Percentiles rank a stretch among this genome's conserved stretches.
These are phyloP conservation scores for Cheilosia variabilis DNA, from an alignment of 2,888 invertebrate species.

Conservation along the genomic window DNA sequence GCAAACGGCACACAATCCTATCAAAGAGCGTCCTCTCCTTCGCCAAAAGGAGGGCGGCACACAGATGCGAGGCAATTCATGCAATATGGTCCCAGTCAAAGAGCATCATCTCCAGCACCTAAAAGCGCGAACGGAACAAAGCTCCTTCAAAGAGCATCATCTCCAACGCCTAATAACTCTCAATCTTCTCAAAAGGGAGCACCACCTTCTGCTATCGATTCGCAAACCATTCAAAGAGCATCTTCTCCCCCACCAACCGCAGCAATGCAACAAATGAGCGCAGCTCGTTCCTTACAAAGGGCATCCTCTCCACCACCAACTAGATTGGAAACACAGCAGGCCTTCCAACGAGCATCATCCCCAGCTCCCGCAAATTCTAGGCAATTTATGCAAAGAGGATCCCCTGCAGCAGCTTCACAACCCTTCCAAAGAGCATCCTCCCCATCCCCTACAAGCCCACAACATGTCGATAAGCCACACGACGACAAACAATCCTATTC, in stretches of 20 bases:
- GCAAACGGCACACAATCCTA: background rate
- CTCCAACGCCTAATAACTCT: background rate
- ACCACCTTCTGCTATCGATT: background rate
- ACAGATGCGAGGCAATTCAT: slow-evolving; percentile 19
- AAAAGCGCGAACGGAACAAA: background rate
- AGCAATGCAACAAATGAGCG: slow-evolving; percentile 13
- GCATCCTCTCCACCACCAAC: background rate
- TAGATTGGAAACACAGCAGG: background rate
- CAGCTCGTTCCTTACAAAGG: slow-evolving; percentile 3
- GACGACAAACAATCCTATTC: slow-evolving; percentile 80
- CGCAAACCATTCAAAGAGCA: slow-evolving; percentile 22
- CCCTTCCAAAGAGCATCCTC: slow-evolving; percentile 32
- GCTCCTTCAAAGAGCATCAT: slow-evolving; percentile 7
- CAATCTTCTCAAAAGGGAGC: slow-evolving; percentile 16
- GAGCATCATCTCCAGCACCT: slow-evolving; percentile 22
- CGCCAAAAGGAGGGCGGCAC: background rate
- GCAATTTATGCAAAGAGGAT: slow-evolving; percentile 2
- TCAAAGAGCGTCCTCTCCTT: slow-evolving; percentile 33
- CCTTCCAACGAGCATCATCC: slow-evolving; percentile 16
- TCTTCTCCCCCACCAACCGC: slow-evolving; percentile 20
- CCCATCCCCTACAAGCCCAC: background rate
- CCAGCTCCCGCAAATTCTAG: slow-evolving; percentile 11
- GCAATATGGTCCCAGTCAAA: slow-evolving; percentile 20
- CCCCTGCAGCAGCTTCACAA: background rate
- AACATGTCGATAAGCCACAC: slow-evolving; percentile 20